Evolutionary conservation across 1,140 invertebrate genomes (phyloP), one percentile per base, ranked within the genome.

Genomic region (Caenorhabditis tropicalis): DNA sequence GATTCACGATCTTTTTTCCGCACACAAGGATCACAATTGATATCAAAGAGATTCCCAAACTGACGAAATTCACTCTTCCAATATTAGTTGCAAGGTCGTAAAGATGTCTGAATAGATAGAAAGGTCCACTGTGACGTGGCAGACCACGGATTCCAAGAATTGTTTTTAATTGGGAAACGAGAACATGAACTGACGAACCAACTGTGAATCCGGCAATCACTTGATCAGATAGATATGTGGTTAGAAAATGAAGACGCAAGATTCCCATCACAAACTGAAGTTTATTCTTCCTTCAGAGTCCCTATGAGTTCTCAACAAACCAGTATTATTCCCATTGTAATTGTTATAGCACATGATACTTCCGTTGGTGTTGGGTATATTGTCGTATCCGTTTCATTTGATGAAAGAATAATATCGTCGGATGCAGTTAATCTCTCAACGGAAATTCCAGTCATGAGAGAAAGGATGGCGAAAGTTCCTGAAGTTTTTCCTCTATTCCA

Each of bases 381-480:
- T 10, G 5, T 31, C 2, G 24, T 43, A 46, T 74, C 65, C 6
- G 65, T 74, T 43, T 58, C 39, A 27, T 82, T 82, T 43, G 39
- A 6, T 43, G 39, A 43, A 6, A 6, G 21, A 31, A n/a, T n/a
- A 1, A 31, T 4, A 31, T 81, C 79, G n/a, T 51, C 36, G 12
- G 24, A 16, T 31, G 2, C 33, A 21, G 81, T 49, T 16, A 82
- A 58, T 39, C 33, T 56, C 49, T 92, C 91, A 15, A 92, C 90
- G 2, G 89, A 89, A 31, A 89, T 88, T 4, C 91, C 92, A 7
- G 91, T 89, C 91, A 92, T 91, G 31, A 92, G 85, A 86, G 91
- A 89, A 4, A 92, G 86, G n/a, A 92, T 90, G 84, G 92, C 92
- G 89, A 92, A 92, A 53, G 92, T 80, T 43, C 84, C 84, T 82